A percentile compares a stretch with the other conserved stretches of the same genome.
These are phyloP conservation scores for Pitta sordida DNA, from an alignment of 2,113 vertebrate genomes.

Conservation along the genomic window DNA sequence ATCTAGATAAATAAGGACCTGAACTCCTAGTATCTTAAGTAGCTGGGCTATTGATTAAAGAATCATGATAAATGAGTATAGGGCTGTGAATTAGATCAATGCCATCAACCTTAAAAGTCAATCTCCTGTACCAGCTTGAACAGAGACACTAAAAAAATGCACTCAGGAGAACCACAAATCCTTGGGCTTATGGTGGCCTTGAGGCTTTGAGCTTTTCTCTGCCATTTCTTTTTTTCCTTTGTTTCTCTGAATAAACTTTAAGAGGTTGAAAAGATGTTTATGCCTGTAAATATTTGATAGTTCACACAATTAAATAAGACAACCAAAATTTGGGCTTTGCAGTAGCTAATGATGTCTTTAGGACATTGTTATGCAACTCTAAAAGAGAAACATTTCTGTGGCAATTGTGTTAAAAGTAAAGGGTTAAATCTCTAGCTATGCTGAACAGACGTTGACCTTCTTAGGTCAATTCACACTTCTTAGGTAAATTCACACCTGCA, in stretches of 20 bases:
- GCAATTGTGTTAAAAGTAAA: background rate
- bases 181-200: constrained; percentile 27
- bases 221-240: background rate
- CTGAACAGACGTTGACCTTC: background rate
- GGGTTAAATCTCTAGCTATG: background rate
- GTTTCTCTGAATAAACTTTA: background rate
- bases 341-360: background rate
- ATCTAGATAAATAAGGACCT: constrained; percentile 38
- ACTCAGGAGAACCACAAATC: constrained; percentile 50
- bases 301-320: background rate
- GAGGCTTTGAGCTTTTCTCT: constrained; percentile 14
- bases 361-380: background rate
- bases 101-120: constrained; percentile 59
- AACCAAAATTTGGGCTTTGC: background rate
- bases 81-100: constrained; percentile 58
- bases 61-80: constrained; percentile 61
- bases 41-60: constrained; percentile 63
- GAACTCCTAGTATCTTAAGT: constrained; percentile 48
- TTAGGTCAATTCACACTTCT: too few species aligned
- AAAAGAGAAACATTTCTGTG: background rate
- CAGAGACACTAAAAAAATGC: constrained; percentile 42
- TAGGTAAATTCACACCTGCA: background rate
- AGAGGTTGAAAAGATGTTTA: background rate
- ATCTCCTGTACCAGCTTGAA: constrained; percentile 52
- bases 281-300: background rate